Evolutionary conservation across 2,888 invertebrate genomes (phyloP).

Genomic region (Steinernema scapterisci): DNA sequence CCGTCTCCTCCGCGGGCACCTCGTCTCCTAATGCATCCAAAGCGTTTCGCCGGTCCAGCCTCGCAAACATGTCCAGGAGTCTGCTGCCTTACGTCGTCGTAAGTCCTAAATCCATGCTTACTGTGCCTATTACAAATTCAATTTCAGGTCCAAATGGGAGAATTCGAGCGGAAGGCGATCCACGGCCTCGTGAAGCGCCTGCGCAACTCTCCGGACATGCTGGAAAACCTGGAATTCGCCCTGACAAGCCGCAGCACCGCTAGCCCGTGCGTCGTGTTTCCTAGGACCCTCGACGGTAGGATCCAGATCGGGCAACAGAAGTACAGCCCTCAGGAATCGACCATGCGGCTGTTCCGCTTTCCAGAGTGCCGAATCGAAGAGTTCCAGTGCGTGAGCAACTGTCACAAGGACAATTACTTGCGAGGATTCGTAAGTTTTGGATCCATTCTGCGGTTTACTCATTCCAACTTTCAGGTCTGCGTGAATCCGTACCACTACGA

Average conservation of each 20-base stretch:
- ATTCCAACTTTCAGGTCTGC: background rate
- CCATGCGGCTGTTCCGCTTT: background rate
- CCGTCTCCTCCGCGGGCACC: no score
- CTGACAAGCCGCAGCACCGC: background rate
- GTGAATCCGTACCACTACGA: conserved; percentile 1
- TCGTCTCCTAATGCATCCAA: no score
- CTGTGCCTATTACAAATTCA: no score
- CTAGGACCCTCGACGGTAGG: background rate
- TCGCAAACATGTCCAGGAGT: no score
- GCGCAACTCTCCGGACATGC: background rate
- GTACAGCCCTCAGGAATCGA: background rate
- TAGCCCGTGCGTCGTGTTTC: background rate
- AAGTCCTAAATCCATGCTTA: no score
- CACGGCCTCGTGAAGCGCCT: background rate
- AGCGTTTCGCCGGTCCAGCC: no score
- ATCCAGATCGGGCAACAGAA: background rate
- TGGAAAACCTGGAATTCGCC: background rate
- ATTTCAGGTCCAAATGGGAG: background rate
- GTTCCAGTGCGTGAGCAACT: background rate
- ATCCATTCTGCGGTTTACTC: background rate
- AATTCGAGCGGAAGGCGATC: background rate
- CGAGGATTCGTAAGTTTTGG: background rate
- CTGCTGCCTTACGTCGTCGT: no score
- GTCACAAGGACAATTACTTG: background rate
- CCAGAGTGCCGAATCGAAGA: background rate